Evolutionary conservation across 2,797 vertebrate genomes (phyloP).

Genomic region (Carapus acus): DNA sequence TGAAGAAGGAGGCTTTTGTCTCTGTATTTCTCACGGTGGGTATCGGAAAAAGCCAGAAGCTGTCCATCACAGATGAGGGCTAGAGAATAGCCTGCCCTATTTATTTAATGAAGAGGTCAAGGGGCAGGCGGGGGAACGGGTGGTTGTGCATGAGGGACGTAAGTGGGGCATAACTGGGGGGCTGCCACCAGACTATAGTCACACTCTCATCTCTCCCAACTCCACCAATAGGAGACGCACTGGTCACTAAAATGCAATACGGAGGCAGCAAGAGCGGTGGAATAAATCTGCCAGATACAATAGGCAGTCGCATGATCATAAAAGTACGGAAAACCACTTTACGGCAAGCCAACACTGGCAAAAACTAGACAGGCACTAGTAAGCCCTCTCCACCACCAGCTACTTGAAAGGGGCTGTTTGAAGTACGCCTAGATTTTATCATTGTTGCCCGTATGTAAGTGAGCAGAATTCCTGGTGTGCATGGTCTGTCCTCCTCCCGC

Average conservation of each 20-base stretch:
- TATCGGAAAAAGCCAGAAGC: conserved; percentile 61
- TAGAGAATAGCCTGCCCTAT: conserved; percentile 57
- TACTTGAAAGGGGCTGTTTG: not conserved
- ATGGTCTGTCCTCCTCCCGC: too few relatives aligned
- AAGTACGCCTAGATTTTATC: too few relatives aligned
- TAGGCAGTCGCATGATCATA: not conserved
- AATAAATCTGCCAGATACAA: conserved; percentile 3
- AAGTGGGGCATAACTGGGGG: conserved; percentile 32
- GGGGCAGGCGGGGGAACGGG: conserved; percentile 1
- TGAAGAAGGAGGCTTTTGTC: conserved; percentile 51
- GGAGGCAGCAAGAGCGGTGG: not conserved
- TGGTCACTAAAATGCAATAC: not conserved
- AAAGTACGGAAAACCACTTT: not conserved
- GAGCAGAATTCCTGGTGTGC: too few relatives aligned
- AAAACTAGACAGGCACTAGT: not conserved
- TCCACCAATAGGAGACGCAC: conserved; percentile 18
- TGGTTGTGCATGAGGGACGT: conserved; percentile 6
- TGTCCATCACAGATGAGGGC: conserved; percentile 56
- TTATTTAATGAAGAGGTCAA: conserved; percentile 62
- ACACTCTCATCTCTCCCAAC: conserved; percentile 14
- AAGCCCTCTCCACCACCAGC: not conserved
- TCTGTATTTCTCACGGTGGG: conserved; percentile 54
- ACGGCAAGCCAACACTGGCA: not conserved
- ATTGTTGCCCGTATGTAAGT: too few relatives aligned
- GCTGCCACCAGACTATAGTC: conserved; percentile 29